phyloP scores from a whole-genome alignment of 2,888 invertebrate species.

The Cynaeus angustus region DNA sequence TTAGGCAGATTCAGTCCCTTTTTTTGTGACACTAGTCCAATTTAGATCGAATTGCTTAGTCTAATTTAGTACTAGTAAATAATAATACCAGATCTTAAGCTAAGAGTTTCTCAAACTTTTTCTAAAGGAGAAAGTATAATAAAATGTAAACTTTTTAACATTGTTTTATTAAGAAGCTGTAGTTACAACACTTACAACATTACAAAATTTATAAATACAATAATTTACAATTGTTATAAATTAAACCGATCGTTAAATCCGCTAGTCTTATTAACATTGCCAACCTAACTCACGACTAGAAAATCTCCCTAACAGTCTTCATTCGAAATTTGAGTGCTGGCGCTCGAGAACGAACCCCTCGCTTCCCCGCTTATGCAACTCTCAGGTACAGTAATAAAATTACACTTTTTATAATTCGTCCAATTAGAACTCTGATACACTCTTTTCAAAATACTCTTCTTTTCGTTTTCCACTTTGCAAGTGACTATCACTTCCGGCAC shows the following conservation, averaged over 20 bases:
- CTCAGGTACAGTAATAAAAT: conserved; percentile 69
- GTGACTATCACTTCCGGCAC: conserved; percentile 67
- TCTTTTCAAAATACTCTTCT: conserved; percentile 68
- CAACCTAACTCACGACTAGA: conserved; percentile 31
- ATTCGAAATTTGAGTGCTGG: conserved; percentile 69
- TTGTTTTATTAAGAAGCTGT: conserved; percentile 9
- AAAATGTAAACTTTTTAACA: too few species aligned
- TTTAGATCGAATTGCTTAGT: too few species aligned
- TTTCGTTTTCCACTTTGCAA: conserved; percentile 65
- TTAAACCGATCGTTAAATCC: conserved; percentile 4
- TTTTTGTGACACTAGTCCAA: too few species aligned
- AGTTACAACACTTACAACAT: conserved; percentile 12
- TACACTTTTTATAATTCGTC: conserved; percentile 67
- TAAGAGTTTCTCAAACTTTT: too few species aligned
- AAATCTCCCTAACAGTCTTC: conserved; percentile 62
- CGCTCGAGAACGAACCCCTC: conserved; percentile 70
- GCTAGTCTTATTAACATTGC: too few species aligned
- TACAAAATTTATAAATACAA: conserved; percentile 32
- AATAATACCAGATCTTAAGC: too few species aligned
- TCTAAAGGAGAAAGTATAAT: too few species aligned
- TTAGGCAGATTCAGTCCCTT: too few species aligned
- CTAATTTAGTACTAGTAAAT: too few species aligned
- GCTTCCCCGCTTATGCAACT: conserved; percentile 68
- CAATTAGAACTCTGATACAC: conserved; percentile 67
- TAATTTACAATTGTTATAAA: conserved; percentile 38